Evolutionary conservation across 2,113 vertebrate genomes (phyloP).

Genomic region (Sinocyclocheilus rhinocerous): DNA sequence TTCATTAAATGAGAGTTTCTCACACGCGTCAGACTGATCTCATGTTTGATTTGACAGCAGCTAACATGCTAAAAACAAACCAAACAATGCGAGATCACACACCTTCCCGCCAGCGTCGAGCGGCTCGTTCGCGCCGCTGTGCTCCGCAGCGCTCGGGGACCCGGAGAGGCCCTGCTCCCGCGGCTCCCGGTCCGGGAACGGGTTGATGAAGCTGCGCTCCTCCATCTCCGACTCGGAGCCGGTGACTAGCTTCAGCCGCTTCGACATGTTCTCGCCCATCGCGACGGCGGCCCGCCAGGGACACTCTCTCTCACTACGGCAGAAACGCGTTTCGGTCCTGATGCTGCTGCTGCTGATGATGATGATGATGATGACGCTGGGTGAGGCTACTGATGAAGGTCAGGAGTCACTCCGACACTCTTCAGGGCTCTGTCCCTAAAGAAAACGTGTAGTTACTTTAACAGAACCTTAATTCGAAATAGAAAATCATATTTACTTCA

Average conservation of each 20-base stretch:
- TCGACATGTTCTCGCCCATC: conserved; percentile 95
- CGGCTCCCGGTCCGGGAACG: conserved; percentile 72
- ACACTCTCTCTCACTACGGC: conserved; percentile 36
- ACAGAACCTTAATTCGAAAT: too few relatives aligned
- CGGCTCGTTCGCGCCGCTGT: conserved; percentile 31
- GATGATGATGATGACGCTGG: not conserved
- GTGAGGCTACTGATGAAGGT: conserved; percentile 11
- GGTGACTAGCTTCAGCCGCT: conserved; percentile 82
- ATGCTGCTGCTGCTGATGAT: not conserved
- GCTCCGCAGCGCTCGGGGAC: too few relatives aligned
- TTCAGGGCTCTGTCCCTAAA: too few relatives aligned
- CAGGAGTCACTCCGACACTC: not conserved
- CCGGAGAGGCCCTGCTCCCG: conserved; percentile 72
- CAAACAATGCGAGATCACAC: not conserved
- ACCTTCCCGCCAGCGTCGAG: conserved; percentile 73
- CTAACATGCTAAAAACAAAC: not conserved
- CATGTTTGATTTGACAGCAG: too few relatives aligned
- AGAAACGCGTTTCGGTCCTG: conserved; percentile 60
- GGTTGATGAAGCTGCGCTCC: conserved; percentile 86
- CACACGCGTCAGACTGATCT: too few relatives aligned
- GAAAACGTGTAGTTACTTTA: too few relatives aligned
- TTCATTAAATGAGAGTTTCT: too few relatives aligned
- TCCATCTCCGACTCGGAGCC: conserved; percentile 88
- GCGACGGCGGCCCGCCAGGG: conserved; percentile 73
- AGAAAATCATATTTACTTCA: too few relatives aligned